Percentiles rank a stretch among this genome's conserved stretches.
These are phyloP conservation scores for Agriopis leucophaearia DNA, from an alignment of 2,888 invertebrate species.

Conservation along the genomic window DNA sequence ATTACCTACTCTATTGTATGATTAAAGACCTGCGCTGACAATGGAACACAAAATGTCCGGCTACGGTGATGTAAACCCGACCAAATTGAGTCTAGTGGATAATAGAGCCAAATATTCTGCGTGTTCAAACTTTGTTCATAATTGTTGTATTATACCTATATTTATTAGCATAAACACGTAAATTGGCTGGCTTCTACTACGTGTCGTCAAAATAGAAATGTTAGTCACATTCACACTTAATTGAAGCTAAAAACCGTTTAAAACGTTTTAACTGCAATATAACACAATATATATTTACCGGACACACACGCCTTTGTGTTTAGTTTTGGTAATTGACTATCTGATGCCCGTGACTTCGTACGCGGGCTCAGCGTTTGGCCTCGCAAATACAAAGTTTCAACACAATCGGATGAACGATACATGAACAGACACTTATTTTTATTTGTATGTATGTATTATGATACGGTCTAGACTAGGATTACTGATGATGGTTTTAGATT, in stretches of 20 bases:
- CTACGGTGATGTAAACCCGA: constrained; percentile 36
- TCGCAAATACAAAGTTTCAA: too few species aligned
- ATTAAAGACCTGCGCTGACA: constrained; percentile 44
- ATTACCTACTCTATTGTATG: constrained; percentile 45
- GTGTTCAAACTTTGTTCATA: constrained; percentile 1
- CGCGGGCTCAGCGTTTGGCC: too few species aligned
- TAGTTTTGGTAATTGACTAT: too few species aligned
- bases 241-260: not conserved
- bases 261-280: not conserved
- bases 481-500: too few species aligned
- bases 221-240: not conserved
- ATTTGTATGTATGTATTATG: too few species aligned
- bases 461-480: too few species aligned
- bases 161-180: not conserved
- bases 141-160: not conserved
- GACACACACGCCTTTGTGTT: not conserved
- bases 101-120: constrained; percentile 27
- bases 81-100: constrained; percentile 32
- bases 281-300: not conserved
- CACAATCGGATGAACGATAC: too few species aligned
- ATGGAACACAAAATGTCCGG: constrained; percentile 47
- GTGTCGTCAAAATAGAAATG: not conserved
- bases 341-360: too few species aligned
- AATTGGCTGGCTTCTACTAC: not conserved
- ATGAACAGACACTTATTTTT: too few species aligned